These are phyloP conservation scores for Criorhina ranunculi DNA, from an alignment of 2,888 invertebrate genomes.

Conservation along the genomic window DNA sequence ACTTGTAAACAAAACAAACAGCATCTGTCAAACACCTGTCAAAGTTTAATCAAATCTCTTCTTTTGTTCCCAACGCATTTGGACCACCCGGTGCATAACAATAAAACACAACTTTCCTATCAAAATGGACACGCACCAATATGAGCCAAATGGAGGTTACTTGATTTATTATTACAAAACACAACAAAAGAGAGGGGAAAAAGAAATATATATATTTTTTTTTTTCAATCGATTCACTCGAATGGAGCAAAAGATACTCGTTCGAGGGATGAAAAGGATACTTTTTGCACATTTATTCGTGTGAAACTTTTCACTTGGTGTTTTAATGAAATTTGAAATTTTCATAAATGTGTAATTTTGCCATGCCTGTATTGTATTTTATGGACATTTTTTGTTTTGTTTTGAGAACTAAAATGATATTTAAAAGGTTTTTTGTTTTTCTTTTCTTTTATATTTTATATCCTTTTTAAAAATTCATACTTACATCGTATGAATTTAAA, in stretches of 20 bases:
- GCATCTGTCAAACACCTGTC: no score
- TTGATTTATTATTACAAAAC: slow-evolving; percentile 31
- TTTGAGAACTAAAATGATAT: neutral
- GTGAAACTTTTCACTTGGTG: slow-evolving; percentile 22
- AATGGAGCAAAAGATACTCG: no score
- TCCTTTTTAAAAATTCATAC: no score
- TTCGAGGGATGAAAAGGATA: no score
- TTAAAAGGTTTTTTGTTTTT: no score
- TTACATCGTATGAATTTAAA: no score
- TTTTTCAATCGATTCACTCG: no score
- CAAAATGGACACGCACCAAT: slow-evolving; percentile 1
- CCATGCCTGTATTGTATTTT: slow-evolving; percentile 1
- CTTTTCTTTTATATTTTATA: no score
- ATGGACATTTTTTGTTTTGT: neutral
- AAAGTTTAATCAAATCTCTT: no score
- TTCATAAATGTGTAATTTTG: slow-evolving; percentile 34
- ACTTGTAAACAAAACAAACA: no score
- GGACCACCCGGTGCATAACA: neutral
- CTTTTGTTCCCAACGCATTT: no score
- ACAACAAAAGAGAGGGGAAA: neutral
- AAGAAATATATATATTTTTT: no score
- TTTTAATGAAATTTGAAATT: slow-evolving; percentile 44
- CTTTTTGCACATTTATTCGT: neutral
- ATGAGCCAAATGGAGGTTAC: slow-evolving; percentile 16
- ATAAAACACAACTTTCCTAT: neutral